Evolutionary conservation across 2,113 vertebrate species (phyloP).

Genomic region (Morphnarchus princeps): DNA sequence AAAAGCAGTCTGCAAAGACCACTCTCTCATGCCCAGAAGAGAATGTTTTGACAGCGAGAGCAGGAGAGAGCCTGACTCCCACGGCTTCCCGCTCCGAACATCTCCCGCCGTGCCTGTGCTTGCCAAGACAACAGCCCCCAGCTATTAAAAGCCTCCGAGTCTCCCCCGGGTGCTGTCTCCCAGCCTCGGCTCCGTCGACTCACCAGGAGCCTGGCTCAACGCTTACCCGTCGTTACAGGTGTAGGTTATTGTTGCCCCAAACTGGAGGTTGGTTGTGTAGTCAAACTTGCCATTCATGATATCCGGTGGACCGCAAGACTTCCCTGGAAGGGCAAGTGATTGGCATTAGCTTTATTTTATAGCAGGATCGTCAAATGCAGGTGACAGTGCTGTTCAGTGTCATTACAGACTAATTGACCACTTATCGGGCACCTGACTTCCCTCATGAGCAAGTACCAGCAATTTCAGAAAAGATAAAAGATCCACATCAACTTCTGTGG

Average conservation of each 20-base stretch:
- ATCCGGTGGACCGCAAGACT: accelerated
- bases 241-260: not conserved
- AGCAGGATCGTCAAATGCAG: accelerated
- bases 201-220: not conserved
- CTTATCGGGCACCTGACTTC: too few relatives aligned
- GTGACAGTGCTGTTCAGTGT: not conserved
- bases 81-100: accelerated
- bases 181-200: accelerated
- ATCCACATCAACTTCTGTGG: not conserved
- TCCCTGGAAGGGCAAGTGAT: not conserved
- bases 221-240: not conserved
- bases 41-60: not conserved
- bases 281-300: accelerated
- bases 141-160: accelerated
- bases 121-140: not conserved
- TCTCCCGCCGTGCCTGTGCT: accelerated
- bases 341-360: not conserved
- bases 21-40: accelerated
- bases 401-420: accelerated
- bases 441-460: not conserved
- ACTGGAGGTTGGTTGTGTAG: accelerated
- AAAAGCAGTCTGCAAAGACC: not conserved
- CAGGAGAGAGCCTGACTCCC: not conserved
- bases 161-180: not conserved
- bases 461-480: not conserved